Evolutionary conservation across 2,113 vertebrate species (phyloP), one percentile per base, ranked within the genome.

Genomic region (Pedetes capensis): DNA sequence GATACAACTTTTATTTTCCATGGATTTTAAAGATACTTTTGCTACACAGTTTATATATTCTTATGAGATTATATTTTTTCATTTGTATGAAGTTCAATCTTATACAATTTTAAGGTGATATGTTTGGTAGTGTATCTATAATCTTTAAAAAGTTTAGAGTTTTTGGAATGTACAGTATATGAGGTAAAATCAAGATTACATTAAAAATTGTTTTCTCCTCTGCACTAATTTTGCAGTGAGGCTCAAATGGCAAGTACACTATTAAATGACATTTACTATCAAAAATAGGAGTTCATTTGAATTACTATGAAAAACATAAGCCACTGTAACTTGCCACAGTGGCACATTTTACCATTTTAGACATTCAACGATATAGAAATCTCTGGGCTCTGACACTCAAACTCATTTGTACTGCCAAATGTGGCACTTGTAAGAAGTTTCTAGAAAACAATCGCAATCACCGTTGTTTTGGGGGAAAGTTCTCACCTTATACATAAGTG

Each of bases 111-210:
- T 98, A 99, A 99, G 99, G 98, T 99, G 99, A 99, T 99, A 99
- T 99, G 99, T 99, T 98, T 99, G 99, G 98, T 99, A 99, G 98
- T 99, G 99, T 99, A 98, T 98, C 97, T 98, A 98, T 98, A 98
- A 97, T 89, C 25, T 99, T 99, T 98, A 99, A 99, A 99, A 99
- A 99, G 99, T 99, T 99, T 98, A 99, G 98, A 98, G 98, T 98
- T 99, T 99, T 99, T 99, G 99, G 99, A 99, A 99, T 99, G 99
- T 99, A 99, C 98, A 99, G 98, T 99, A 98, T 99, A 99, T 99
- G 99, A 99, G 99, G 99, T 99, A 99, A 99, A 99, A 99, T 99
- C 99, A 99, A 99, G 99, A 99, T 99, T 99, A 99, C 99, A 99
- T 99, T 99, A 99, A 99, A 99, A 99, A 99, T 98, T 97, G 97